Percentiles rank a stretch among this genome's conserved stretches.
Evolutionary conservation across 2,113 vertebrate species (phyloP).

Genomic region (Parus major): DNA sequence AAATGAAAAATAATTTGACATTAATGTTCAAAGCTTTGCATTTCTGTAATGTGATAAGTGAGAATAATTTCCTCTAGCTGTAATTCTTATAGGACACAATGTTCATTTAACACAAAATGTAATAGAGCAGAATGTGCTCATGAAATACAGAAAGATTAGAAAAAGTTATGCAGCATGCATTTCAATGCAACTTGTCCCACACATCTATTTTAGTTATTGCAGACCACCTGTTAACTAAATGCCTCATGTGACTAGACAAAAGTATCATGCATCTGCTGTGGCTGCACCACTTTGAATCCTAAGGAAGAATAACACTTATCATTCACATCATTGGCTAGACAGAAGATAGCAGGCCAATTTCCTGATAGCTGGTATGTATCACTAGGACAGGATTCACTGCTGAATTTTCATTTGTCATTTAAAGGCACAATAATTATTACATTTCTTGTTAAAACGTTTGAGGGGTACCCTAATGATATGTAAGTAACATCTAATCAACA

Average conservation of each 20-base stretch:
- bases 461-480: neutral
- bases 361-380: neutral
- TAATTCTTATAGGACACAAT: slow-evolving; percentile 19
- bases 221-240: neutral
- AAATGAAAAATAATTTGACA: slow-evolving; percentile 24
- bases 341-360: neutral
- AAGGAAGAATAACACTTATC: neutral
- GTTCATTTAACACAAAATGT: slow-evolving; percentile 25
- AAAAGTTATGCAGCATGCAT: neutral
- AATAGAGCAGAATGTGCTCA: slow-evolving; percentile 17
- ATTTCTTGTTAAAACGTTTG: neutral
- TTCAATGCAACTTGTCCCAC: neutral
- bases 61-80: slow-evolving; percentile 28
- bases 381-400: neutral
- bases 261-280: neutral
- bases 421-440: neutral
- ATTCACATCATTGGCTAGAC: neutral
- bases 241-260: neutral
- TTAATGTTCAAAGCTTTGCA: slow-evolving; percentile 11
- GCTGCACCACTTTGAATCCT: neutral
- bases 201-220: neutral
- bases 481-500: neutral
- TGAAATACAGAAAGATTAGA: neutral
- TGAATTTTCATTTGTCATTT: neutral
- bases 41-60: slow-evolving; percentile 39